Percentiles rank a stretch among this genome's conserved stretches.
Evolutionary conservation across 2,888 invertebrate genomes (phyloP).

Genomic region (Furcula furcula): DNA sequence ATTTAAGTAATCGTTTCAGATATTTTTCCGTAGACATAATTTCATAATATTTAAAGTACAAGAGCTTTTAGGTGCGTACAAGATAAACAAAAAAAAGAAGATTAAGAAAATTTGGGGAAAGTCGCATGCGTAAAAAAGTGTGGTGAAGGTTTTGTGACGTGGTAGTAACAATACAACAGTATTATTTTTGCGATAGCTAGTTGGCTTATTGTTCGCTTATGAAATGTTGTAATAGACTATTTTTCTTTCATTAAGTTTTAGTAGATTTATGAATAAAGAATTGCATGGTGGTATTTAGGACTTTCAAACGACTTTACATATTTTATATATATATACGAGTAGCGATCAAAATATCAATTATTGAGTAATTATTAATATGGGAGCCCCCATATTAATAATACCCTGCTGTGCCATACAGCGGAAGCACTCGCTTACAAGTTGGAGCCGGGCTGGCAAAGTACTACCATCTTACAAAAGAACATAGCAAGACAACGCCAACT

Average conservation of each 20-base stretch:
- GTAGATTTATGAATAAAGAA: conserved; percentile 51
- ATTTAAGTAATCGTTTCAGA: conserved; percentile 39
- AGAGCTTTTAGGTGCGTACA: conserved; percentile 35
- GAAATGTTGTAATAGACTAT: conserved; percentile 60
- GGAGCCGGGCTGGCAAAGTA: no score
- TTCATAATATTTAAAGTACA: conserved; percentile 27
- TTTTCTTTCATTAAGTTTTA: conserved; percentile 56
- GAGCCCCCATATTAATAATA: no score
- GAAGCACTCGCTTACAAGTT: no score
- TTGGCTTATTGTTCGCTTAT: conserved; percentile 70
- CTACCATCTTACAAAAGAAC: no score
- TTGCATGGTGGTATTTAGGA: conserved; percentile 58
- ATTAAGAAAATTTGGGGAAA: conserved; percentile 40
- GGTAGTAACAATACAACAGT: conserved; percentile 48
- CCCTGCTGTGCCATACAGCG: no score
- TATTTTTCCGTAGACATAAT: conserved; percentile 35
- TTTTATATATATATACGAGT: conserved; percentile 30
- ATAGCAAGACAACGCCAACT: no score
- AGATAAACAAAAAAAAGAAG: conserved; percentile 11
- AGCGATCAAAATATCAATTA: conserved; percentile 31
- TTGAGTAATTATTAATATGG: no score
- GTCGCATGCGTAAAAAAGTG: conserved; percentile 66
- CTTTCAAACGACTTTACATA: conserved; percentile 35
- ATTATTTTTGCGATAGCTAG: conserved; percentile 64
- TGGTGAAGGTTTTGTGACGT: conserved; percentile 71